Evolutionary conservation across 2,113 vertebrate genomes (phyloP), one percentile per base, ranked within the genome.

Genomic region (Aramus guarauna): DNA sequence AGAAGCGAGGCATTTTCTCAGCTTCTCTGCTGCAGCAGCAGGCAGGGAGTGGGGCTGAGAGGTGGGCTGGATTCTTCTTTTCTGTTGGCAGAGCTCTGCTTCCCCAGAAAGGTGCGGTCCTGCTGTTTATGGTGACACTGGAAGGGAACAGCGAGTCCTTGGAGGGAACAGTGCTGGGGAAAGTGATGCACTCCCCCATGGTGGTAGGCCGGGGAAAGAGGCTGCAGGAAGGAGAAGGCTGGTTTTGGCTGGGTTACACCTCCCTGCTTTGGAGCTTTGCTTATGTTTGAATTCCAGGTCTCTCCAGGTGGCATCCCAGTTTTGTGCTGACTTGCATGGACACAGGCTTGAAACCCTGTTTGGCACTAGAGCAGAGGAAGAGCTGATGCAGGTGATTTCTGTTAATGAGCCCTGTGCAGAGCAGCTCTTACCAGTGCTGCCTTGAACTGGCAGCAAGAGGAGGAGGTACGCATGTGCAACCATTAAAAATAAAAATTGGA

Each of bases 141-240:
- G 36, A 12, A 58, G 36, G 34, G n/a, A 1, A 34, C 72, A 59
- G 58, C 2, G 36, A 20, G 29, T 8, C n/a, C 53, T 12, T 8
- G n/a, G 6, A 39, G 43, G 69, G 72, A 19, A n/a, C 34, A 34
- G 9, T 6, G 11, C 24, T 52, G 52, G 45, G 39, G 21, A 32
- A 55, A 17, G n/a, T 6, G 24, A 26, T 53, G 39, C 7, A 7
- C 14, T 43, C 16, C 18, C 21, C 43, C 2, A 0, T 29, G 66
- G 18, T 6, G 36, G 23, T 6, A 32, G 58, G 19, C 64, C 37
- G 22, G 20, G 66, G 55, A 56, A 63, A 37, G 43, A 36, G 6
- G 22, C 9, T 0, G 1, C 5, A 19, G 18, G 34, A 50, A 47
- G 19, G 27, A 24, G 18, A 69, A 43, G 62, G 27, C 39, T 62